Base-by-base conservation (phyloP, 2,113 vertebrate species). In the Limnothrissa miodon region DNA sequence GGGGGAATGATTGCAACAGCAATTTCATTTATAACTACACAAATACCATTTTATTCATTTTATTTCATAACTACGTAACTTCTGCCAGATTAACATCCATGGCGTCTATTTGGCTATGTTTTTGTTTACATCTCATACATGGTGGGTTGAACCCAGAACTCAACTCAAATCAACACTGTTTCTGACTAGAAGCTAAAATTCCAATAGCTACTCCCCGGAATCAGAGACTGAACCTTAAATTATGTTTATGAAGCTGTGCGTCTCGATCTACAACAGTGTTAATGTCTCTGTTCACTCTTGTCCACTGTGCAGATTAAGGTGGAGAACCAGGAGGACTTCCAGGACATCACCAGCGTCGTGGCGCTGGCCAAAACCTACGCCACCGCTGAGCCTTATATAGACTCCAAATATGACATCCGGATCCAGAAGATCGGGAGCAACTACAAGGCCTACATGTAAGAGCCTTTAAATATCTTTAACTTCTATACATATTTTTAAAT, bases 361-460 rank as follows among this genome's bases (percentile, higher is more conserved):
- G 97, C 97, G 10, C 95, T 99, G 91, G 96, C 97, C 39, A 96
- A 96, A 87, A 99, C 97, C 8, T 99, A 99, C 0, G 96, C 97
- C 87, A 99, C 98, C 79, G 93, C 96, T 0, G 98, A 99, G 91
- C 96, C 95, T 0, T 99, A 96, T 89, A 93, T 99, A 0, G 96
- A 96, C 87, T 99, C 98, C 94, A 99, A 99, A 87, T 99, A 99
- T 0, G 98, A 99, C 92, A 97, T 99, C 88, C 95, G 97, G 86
- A 96, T 99, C 92, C 98, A 99, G 95, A 99, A 99, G 92, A 99
- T 99, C 0, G 98, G 97, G 81, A 96, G 39, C 94, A 99, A 99
- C 94, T 99, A 99, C 94, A 99, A 99, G 92, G 98, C 97, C 4
- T 99, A 99, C 95, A 99, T 99, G 98, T 99, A 92, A 97, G 97